Evolutionary conservation across 2,888 invertebrate genomes (phyloP).

Genomic region (Drosophila fulvimacula): DNA sequence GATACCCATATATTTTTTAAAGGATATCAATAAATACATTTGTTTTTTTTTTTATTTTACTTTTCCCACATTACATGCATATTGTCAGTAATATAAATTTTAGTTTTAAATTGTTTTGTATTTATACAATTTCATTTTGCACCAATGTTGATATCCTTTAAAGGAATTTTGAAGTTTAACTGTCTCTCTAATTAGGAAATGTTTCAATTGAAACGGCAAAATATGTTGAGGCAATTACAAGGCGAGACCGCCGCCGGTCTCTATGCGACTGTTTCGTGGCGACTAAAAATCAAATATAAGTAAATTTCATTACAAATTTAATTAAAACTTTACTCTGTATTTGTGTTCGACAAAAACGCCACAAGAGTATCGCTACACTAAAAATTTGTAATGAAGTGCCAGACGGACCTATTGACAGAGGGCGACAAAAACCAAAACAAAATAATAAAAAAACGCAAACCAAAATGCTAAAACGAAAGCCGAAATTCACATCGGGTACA

Average conservation of each 20-base stretch:
- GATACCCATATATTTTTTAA: too few species aligned
- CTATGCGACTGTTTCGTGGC: conserved; percentile 70
- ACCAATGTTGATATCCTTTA: conserved; percentile 9
- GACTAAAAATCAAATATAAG: conserved; percentile 74
- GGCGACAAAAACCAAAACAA: conserved; percentile 27
- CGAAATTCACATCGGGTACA: conserved; percentile 48
- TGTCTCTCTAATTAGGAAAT: conserved; percentile 38
- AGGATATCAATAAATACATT: too few species aligned
- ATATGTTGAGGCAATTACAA: conserved; percentile 52
- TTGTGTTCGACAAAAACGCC: conserved; percentile 19
- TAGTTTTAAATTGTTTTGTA: neutral
- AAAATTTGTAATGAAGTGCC: conserved; percentile 68
- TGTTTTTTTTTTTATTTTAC: too few species aligned
- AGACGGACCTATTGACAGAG: conserved; percentile 71
- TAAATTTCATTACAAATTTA: conserved; percentile 69
- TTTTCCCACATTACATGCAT: too few species aligned
- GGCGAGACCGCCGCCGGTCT: conserved; percentile 47
- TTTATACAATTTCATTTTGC: conserved; percentile 4
- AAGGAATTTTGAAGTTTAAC: neutral
- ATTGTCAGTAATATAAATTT: conserved; percentile 29
- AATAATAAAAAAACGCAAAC: conserved; percentile 23
- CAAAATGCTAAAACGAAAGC: conserved; percentile 5
- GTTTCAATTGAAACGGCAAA: conserved; percentile 53
- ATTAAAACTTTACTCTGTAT: conserved; percentile 65
- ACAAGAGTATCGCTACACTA: conserved; percentile 16